Evolutionary conservation across 2,797 vertebrate species (phyloP).

Genomic region (Gymnopithys bicolor): DNA sequence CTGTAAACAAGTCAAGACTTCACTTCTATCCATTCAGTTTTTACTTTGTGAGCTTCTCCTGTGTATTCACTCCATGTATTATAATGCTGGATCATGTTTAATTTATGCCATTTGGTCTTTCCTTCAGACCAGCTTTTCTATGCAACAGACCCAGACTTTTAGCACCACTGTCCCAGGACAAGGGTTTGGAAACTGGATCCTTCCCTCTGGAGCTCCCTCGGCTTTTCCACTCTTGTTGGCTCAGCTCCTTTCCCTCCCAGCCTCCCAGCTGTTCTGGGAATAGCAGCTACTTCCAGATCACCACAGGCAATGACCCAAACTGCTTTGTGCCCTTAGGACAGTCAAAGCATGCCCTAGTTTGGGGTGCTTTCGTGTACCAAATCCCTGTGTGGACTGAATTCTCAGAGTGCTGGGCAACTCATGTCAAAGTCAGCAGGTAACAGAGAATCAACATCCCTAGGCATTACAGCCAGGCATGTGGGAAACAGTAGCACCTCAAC

Average conservation of each 20-base stretch:
- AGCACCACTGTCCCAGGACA: neutral
- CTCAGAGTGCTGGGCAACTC: neutral
- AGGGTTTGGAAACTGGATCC: neutral
- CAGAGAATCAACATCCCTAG: neutral
- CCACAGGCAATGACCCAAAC: neutral
- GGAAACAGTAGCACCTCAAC: neutral
- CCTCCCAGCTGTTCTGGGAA: neutral
- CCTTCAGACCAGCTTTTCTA: neutral
- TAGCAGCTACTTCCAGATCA: neutral
- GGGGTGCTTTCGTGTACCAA: neutral
- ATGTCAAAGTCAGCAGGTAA: neutral
- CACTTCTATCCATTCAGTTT: neutral
- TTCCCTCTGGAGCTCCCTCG: neutral
- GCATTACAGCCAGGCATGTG: neutral
- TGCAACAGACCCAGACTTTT: neutral
- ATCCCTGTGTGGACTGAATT: neutral
- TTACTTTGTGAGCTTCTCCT: neutral
- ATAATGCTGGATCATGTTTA: neutral
- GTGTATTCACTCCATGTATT: neutral
- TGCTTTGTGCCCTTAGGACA: neutral
- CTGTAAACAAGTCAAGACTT: slow-evolving; percentile 16
- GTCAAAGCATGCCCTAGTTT: neutral
- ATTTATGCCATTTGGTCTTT: neutral
- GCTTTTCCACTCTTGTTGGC: neutral
- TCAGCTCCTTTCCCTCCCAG: neutral